These are phyloP conservation scores for Dipodomys stephensi DNA, from an alignment of 2,113 vertebrate genomes.

Conservation along the genomic window DNA sequence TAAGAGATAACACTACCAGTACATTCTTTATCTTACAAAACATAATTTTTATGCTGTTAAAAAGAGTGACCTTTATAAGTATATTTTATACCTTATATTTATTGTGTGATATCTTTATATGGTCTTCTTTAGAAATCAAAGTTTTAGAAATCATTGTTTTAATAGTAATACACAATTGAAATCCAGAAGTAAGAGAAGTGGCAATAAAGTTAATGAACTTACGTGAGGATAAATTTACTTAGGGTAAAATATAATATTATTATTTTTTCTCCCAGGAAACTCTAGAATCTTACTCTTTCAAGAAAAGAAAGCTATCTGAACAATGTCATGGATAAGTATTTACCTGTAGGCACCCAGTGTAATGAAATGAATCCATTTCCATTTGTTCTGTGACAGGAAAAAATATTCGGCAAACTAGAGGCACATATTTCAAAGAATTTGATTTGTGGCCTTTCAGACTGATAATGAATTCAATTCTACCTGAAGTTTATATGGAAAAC, in stretches of 20 bases:
- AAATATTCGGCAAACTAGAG: slow-evolving; percentile 51
- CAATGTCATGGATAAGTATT: slow-evolving; percentile 67
- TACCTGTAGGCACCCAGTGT: slow-evolving; percentile 51
- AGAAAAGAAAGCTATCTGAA: background rate
- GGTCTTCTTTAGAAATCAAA: background rate
- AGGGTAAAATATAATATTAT: background rate
- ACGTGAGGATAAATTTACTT: slow-evolving; percentile 22
- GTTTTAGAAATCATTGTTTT: background rate
- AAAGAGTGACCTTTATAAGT: background rate
- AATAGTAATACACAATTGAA: background rate
- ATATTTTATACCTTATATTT: slow-evolving; percentile 8
- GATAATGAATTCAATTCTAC: background rate
- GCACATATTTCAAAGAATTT: slow-evolving; percentile 45
- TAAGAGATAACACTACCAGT: background rate
- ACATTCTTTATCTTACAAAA: background rate
- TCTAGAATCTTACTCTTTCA: slow-evolving; percentile 47
- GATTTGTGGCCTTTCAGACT: slow-evolving; percentile 62
- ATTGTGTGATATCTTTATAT: background rate
- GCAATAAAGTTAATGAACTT: background rate
- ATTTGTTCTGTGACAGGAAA: slow-evolving; percentile 76
- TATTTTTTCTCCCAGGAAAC: slow-evolving; percentile 58
- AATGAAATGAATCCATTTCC: slow-evolving; percentile 71
- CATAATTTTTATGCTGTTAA: background rate
- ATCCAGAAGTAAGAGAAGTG: background rate
- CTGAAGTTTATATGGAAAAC: slow-evolving; percentile 60